Evolutionary conservation across 2,888 invertebrate species (phyloP), one percentile per base, ranked within the genome.

Genomic region (Leptopilina drosophilae): DNA sequence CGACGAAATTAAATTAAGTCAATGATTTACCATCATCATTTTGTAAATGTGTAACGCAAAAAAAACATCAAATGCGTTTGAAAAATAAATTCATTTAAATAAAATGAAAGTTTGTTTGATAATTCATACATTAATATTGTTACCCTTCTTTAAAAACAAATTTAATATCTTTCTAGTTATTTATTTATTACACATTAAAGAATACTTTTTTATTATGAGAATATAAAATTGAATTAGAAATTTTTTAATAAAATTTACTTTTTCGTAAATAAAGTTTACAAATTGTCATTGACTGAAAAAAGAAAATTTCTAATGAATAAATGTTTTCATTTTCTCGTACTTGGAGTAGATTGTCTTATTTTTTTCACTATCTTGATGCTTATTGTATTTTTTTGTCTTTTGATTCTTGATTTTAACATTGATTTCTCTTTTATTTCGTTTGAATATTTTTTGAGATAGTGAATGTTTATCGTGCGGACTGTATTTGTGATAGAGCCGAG

Each of bases 61-160:
- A 46, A n/a, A 8, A n/a, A 73, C 15, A 73, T 56, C 26, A 33
- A 9, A 14, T 73, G 73, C 73, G 40, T 73, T 59, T 49, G 49
- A 49, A 11, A 53, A 73, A 56, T 73, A 73, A 73, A 73, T 56
- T 56, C 33, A 40, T 56, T 33, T 59, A 73, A 49, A 73, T 73
- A 73, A 73, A 40, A 56, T 33, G 4, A n/a, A 33, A 33, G n/a
- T 73, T 73, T 73, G 49, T 59, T 73, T 56, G 33, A 11, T 73
- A 73, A 73, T 73, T 56, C 53, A 26, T 33, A 14, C n/a, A 9
- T 73, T 59, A 0, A 26, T n/a, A 15, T 15, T 46, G n/a, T 42
- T 46, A 20, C 20, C 49, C 12, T 12, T 12, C 12, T 26, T 7
- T 66, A 12, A 33, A 33, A 33, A 33, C 3, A 33, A 33, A 33